These are phyloP conservation scores for Holothuria leucospilota DNA, from an alignment of 53 echinoderm and acorn worm genomes.

Conservation along the genomic window DNA sequence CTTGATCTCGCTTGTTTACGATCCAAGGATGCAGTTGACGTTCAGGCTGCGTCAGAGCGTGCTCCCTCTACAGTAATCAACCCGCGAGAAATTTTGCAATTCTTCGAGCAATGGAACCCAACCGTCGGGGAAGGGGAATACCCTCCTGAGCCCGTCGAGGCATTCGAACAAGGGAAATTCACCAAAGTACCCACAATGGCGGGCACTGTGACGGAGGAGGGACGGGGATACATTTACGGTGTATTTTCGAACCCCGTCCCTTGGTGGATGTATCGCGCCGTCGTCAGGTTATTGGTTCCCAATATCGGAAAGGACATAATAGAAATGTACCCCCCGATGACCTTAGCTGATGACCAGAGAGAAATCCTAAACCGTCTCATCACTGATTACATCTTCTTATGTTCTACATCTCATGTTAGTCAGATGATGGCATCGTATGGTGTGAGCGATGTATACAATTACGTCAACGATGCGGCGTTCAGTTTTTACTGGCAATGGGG, in stretches of 20 bases:
- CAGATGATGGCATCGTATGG: slow-evolving; percentile 2
- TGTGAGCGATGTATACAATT: not conserved
- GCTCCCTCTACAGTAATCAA: not conserved
- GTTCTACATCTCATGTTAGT: not conserved
- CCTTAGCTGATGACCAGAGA: slow-evolving; percentile 9
- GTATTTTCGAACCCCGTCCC: slow-evolving; percentile 1
- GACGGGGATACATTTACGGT: slow-evolving; percentile 22
- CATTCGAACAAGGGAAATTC: slow-evolving; percentile 6
- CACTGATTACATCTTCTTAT: slow-evolving; percentile 22
- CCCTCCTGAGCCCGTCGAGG: not conserved
- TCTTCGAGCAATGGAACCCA: slow-evolving; percentile 23
- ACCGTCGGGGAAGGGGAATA: slow-evolving; percentile 27
- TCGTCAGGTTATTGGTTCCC: slow-evolving; percentile 2
- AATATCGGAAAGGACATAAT: not conserved
- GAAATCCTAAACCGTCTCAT: not conserved
- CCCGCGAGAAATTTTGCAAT: slow-evolving; percentile 11
- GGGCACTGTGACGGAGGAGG: slow-evolving; percentile 3
- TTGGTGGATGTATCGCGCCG: slow-evolving; percentile 9
- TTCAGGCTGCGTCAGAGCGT: not conserved
- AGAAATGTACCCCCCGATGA: not conserved
- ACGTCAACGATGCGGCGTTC: slow-evolving; percentile 2
- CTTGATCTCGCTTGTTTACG: slow-evolving; percentile 28
- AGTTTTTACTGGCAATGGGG: not conserved
- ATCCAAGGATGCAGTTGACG: not conserved
- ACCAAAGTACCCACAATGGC: not conserved